Evolutionary conservation across 2,797 vertebrate species (phyloP).

Genomic region (Cuculus canorus): DNA sequence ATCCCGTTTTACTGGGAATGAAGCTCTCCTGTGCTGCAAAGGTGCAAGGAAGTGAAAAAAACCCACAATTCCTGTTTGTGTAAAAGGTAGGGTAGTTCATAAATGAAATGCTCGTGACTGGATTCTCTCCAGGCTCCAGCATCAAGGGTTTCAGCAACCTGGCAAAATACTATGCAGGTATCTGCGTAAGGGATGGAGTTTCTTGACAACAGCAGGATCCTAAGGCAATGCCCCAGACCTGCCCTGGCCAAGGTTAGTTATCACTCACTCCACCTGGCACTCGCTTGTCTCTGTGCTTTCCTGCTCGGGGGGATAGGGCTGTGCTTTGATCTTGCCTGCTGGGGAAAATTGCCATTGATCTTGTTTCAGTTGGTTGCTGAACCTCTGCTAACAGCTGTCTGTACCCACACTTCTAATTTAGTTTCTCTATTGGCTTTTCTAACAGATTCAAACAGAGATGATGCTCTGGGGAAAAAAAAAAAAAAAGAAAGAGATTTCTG

Average conservation of each 20-base stretch:
- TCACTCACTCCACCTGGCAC: not conserved
- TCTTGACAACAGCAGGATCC: not conserved
- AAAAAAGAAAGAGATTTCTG: not conserved
- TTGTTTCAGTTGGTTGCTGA: not conserved
- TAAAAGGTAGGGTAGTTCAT: not conserved
- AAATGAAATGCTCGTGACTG: rapidly evolving
- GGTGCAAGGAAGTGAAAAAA: not conserved
- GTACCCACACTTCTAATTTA: not conserved
- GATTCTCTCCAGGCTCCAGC: not conserved
- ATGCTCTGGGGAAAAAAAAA: not conserved
- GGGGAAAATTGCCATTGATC: not conserved
- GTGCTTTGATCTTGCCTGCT: conserved; percentile 5
- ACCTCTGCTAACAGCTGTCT: not conserved
- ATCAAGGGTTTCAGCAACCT: not conserved
- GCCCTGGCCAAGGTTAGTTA: not conserved
- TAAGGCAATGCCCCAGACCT: not conserved
- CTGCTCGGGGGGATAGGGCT: not conserved
- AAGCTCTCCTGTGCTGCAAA: not conserved
- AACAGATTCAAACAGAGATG: not conserved
- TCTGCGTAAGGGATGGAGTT: not conserved
- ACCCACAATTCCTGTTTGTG: not conserved
- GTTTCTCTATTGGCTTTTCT: not conserved
- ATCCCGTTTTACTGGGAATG: rapidly evolving
- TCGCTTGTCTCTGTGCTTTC: not conserved
- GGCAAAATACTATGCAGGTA: not conserved